Evolutionary conservation across 2,888 invertebrate genomes (phyloP).

Genomic region (Malachius bipustulatus): DNA sequence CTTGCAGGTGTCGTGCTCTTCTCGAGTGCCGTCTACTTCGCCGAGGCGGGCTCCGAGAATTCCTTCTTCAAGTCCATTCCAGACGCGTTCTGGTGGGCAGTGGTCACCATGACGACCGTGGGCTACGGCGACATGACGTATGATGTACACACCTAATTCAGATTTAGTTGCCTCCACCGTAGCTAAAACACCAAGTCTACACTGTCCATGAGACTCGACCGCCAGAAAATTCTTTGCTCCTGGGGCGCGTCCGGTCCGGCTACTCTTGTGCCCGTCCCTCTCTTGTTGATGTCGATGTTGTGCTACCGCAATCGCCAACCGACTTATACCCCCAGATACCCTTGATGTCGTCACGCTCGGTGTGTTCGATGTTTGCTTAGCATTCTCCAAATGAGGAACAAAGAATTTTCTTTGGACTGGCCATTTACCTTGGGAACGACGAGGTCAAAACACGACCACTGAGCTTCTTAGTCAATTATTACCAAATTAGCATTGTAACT

Average conservation of each 20-base stretch:
- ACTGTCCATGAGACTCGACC: constrained; percentile 20
- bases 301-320: no score
- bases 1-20: constrained; percentile 99
- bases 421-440: no score
- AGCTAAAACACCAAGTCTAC: constrained; percentile 25
- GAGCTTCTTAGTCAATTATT: no score
- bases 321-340: constrained; percentile 24
- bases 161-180: constrained; percentile 39
- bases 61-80: constrained; percentile 99
- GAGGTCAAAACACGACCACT: no score
- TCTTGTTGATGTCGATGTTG: no score
- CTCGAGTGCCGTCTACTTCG: constrained; percentile 99
- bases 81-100: constrained; percentile 99
- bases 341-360: constrained; percentile 35
- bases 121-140: constrained; percentile 99
- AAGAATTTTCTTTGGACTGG: constrained; percentile 40
- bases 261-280: constrained; percentile 3
- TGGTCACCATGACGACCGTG: constrained; percentile 99
- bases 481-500: no score
- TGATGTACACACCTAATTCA: constrained; percentile 44
- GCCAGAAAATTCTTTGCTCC: constrained; percentile 39
- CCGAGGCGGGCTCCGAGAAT: constrained; percentile 99
- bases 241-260: constrained; percentile 28
- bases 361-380: constrained; percentile 35
- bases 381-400: constrained; percentile 32